Evolutionary conservation across 2,888 invertebrate species (phyloP).

Genomic region (Bombylius major): DNA sequence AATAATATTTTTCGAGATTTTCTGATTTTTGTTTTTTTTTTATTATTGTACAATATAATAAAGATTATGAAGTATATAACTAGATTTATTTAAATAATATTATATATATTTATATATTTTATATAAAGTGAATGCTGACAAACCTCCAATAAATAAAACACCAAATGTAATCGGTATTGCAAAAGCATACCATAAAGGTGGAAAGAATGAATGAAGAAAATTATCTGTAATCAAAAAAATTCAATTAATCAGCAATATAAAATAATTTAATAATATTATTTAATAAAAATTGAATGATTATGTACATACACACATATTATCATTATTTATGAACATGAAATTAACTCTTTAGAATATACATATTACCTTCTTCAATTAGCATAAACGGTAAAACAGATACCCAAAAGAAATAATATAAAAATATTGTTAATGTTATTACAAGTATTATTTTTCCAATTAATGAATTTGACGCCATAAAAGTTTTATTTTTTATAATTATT

Average conservation of each 20-base stretch:
- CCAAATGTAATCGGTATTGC: constrained; percentile 48
- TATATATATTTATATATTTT: constrained; percentile 29
- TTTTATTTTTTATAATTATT: too few relatives aligned
- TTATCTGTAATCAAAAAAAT: constrained; percentile 37
- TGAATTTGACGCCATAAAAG: constrained; percentile 46
- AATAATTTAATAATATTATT: too few relatives aligned
- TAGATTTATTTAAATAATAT: too few relatives aligned
- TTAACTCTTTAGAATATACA: constrained; percentile 8
- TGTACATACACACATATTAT: too few relatives aligned
- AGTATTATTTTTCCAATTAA: constrained; percentile 46
- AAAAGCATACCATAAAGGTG: constrained; percentile 45
- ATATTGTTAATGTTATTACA: constrained; percentile 39
- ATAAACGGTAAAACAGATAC: constrained; percentile 55
- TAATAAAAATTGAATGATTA: too few relatives aligned
- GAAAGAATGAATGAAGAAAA: constrained; percentile 40
- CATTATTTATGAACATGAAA: too few relatives aligned
- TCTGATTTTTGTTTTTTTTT: too few relatives aligned
- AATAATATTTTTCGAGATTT: too few relatives aligned
- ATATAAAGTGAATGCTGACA: constrained; percentile 49
- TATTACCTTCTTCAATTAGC: constrained; percentile 43
- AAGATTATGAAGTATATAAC: too few relatives aligned
- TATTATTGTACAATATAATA: too few relatives aligned
- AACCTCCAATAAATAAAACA: constrained; percentile 50
- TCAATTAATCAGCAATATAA: not conserved
- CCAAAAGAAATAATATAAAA: constrained; percentile 51